A percentile compares a stretch with the other conserved stretches of the same genome.
phyloP scores from a whole-genome alignment of 1,140 invertebrate species.

The Rhizoglyphus robini region DNA sequence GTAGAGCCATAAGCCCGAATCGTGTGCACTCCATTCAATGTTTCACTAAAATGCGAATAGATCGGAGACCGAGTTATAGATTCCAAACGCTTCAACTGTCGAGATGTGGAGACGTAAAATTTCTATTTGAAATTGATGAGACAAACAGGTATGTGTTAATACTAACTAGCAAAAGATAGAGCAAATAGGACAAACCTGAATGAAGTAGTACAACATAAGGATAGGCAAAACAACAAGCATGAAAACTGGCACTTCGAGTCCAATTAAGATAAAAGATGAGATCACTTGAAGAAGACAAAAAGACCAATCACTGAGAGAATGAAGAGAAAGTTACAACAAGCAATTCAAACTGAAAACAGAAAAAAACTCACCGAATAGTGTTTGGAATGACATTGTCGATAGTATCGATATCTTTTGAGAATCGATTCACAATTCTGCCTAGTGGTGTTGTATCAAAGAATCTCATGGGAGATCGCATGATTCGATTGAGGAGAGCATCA shows the following conservation, averaged over 20 bases:
- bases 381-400: constrained; percentile 33
- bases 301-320: constrained; percentile 27
- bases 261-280: constrained; percentile 41
- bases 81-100: constrained; percentile 31
- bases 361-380: constrained; percentile 31
- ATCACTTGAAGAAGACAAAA: constrained; percentile 35
- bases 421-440: constrained; percentile 38
- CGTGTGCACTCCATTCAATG: constrained; percentile 39
- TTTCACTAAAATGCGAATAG: constrained; percentile 44
- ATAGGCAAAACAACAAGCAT: constrained; percentile 42
- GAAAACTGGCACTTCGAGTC: constrained; percentile 42
- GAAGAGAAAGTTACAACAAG: no score
- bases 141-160: no score
- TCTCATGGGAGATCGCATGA: constrained; percentile 32
- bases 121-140: constrained; percentile 20
- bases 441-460: constrained; percentile 38
- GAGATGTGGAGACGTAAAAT: constrained; percentile 14
- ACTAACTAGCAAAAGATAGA: no score
- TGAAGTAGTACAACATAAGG: constrained; percentile 41
- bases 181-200: constrained; percentile 38
- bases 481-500: constrained; percentile 29
- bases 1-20: constrained; percentile 43
- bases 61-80: constrained; percentile 42
- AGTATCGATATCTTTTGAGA: constrained; percentile 39
- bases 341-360: no score